These are phyloP conservation scores for Gymnothorax reevesii DNA, from an alignment of 2,797 vertebrate species.

Conservation along the genomic window DNA sequence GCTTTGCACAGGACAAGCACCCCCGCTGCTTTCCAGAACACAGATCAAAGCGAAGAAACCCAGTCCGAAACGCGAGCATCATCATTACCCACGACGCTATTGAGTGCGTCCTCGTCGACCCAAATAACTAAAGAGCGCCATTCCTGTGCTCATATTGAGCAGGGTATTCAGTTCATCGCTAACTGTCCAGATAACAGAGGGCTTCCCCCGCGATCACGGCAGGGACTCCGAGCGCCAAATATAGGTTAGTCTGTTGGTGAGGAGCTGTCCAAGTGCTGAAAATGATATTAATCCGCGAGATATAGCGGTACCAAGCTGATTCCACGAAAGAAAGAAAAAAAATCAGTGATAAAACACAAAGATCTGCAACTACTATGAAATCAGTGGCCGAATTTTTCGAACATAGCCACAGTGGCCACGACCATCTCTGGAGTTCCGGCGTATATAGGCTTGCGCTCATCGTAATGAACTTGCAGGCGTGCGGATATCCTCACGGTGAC, in stretches of 20 bases:
- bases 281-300: conserved; percentile 41
- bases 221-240: conserved; percentile 65
- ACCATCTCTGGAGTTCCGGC: conserved; percentile 59
- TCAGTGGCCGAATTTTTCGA: conserved; percentile 41
- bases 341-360: not conserved
- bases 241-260: conserved; percentile 37
- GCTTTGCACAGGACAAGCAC: conserved; percentile 64
- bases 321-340: conserved; percentile 2
- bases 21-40: conserved; percentile 62
- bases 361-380: not conserved
- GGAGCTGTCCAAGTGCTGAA: conserved; percentile 78
- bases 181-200: conserved; percentile 53
- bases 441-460: conserved; percentile 59
- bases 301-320: not conserved
- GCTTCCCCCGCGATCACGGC: conserved; percentile 68
- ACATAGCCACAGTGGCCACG: conserved; percentile 37
- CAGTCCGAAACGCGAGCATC: conserved; percentile 64
- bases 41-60: conserved; percentile 61
- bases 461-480: conserved; percentile 59
- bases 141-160: conserved; percentile 45
- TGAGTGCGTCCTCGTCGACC: conserved; percentile 44
- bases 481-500: conserved; percentile 69
- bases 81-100: conserved; percentile 67
- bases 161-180: conserved; percentile 42
- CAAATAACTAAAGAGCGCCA: conserved; percentile 51